phyloP scores from a whole-genome alignment of 2,797 vertebrate species.

The Gymnoscopelus microlampas region DNA sequence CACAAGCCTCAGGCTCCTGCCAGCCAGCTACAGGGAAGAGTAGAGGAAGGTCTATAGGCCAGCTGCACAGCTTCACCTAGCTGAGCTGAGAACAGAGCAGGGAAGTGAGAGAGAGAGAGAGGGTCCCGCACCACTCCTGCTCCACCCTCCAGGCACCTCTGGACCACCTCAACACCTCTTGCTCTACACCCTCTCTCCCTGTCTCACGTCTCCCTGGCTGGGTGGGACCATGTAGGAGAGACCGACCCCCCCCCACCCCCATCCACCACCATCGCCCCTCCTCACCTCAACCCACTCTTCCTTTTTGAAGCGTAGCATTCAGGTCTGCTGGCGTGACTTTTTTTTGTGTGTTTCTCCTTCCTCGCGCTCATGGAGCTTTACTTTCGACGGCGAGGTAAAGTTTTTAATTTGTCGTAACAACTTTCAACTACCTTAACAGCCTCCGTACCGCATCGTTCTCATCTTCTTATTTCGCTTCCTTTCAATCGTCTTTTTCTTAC shows the following conservation, averaged over 20 bases:
- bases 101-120: slow-evolving; percentile 8
- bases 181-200: slow-evolving; percentile 3
- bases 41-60: slow-evolving; percentile 17
- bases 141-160: slow-evolving; percentile 26
- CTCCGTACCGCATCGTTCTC: not conserved
- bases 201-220: slow-evolving; percentile 14
- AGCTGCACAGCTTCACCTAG: slow-evolving; percentile 14
- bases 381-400: slow-evolving; percentile 72
- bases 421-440: slow-evolving; percentile 7
- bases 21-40: slow-evolving; percentile 36
- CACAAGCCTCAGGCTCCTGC: slow-evolving; percentile 45
- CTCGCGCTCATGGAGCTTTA: slow-evolving; percentile 61
- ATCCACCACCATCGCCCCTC: not conserved
- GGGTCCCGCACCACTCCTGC: too few relatives aligned
- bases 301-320: slow-evolving; percentile 19
- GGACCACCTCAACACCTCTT: slow-evolving; percentile 40
- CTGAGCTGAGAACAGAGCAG: slow-evolving; percentile 23
- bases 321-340: slow-evolving; percentile 25
- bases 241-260: slow-evolving; percentile 22
- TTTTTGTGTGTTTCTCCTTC: slow-evolving; percentile 16
- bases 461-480: not conserved
- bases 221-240: slow-evolving; percentile 54
- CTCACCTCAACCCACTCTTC: not conserved
- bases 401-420: slow-evolving; percentile 39
- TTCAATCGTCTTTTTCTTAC: slow-evolving; percentile 2